Conservation (phyloP, 2,113 vertebrate genomes). For the Caretta caretta region DNA sequence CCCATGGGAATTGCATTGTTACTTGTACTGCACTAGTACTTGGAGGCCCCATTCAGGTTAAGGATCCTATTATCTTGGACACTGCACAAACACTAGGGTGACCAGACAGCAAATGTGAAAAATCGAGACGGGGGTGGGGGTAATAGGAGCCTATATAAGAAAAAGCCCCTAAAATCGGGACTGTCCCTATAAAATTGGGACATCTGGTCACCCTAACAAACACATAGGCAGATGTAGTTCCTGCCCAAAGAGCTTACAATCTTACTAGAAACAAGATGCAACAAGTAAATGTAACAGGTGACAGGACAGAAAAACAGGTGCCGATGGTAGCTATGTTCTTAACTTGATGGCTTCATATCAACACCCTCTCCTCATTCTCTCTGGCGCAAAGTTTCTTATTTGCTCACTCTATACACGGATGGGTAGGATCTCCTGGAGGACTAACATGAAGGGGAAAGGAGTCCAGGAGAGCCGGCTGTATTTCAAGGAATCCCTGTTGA, state of each 20-base stretch:
- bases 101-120: too few species aligned
- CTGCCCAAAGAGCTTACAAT: not conserved
- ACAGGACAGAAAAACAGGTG: not conserved
- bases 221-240: not conserved
- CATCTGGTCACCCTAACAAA: not conserved
- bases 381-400: not conserved
- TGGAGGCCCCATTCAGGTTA: not conserved
- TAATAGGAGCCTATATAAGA: too few species aligned
- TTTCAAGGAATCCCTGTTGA: too few species aligned
- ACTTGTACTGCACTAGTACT: not conserved
- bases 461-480: too few species aligned
- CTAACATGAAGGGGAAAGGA: too few species aligned
- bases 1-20: not conserved
- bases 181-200: too few species aligned
- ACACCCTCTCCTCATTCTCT: not conserved
- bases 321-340: not conserved
- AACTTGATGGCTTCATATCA: not conserved
- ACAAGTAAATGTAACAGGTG: not conserved
- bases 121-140: too few species aligned
- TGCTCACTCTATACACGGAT: not conserved
- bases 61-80: not conserved
- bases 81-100: not conserved
- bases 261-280: not conserved
- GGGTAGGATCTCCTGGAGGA: too few species aligned
- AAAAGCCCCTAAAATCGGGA: too few species aligned